phyloP scores from a whole-genome alignment of 2,888 invertebrate genomes.

The Portevinia maculata region DNA sequence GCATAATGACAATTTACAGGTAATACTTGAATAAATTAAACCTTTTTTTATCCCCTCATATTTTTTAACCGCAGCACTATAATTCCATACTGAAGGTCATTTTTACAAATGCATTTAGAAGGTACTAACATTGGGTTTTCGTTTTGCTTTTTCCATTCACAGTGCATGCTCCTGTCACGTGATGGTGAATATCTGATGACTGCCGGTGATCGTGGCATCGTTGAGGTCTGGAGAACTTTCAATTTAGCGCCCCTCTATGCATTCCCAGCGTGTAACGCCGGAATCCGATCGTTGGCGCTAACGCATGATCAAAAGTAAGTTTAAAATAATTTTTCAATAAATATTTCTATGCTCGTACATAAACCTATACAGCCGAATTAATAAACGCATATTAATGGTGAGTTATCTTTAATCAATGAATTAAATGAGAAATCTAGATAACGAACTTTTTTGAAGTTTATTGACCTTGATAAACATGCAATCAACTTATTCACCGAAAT shows the following conservation, averaged over 20 bases:
- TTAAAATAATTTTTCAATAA: background rate
- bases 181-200: constrained; percentile 99
- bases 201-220: constrained; percentile 97
- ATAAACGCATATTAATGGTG: too few relatives aligned
- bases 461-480: too few relatives aligned
- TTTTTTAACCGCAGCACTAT: too few relatives aligned
- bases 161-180: constrained; percentile 96
- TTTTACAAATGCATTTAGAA: background rate
- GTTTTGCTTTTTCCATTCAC: constrained; percentile 60
- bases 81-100: background rate
- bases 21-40: constrained; percentile 83
- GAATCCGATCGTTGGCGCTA: constrained; percentile 96
- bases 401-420: too few relatives aligned
- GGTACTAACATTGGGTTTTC: background rate
- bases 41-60: too few relatives aligned
- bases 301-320: constrained; percentile 99
- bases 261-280: constrained; percentile 98
- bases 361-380: too few relatives aligned
- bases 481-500: too few relatives aligned
- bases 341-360: background rate
- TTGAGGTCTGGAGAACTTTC: constrained; percentile 99
- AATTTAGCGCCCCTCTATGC: constrained; percentile 98
- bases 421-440: too few relatives aligned
- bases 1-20: constrained; percentile 97
- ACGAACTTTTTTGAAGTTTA: too few relatives aligned